Conservation (phyloP, 1,140 invertebrate species). For the Drosophila teissieri region DNA sequence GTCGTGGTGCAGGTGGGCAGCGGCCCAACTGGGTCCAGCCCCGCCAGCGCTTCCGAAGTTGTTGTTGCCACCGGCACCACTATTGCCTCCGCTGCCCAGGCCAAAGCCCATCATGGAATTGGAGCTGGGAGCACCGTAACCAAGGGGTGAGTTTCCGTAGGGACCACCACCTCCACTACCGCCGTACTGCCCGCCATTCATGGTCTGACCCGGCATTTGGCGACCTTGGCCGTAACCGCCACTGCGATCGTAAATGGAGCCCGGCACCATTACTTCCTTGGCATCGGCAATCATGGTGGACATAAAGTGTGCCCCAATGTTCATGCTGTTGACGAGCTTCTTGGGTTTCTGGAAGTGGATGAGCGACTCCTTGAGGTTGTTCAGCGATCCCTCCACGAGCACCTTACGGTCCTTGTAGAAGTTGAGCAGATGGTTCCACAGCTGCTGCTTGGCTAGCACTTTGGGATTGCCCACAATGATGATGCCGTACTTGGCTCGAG, state of each 20-base stretch:
- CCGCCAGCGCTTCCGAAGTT: conserved; percentile 13
- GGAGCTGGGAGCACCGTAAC: conserved; percentile 57
- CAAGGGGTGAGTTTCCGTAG: conserved; percentile 4
- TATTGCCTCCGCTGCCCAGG: conserved; percentile 41
- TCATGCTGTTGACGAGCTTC: conserved; percentile 96
- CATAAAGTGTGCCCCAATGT: conserved; percentile 99
- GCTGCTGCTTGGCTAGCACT: conserved; percentile 97
- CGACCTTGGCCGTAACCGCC: conserved; percentile 80
- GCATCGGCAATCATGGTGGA: conserved; percentile 97
- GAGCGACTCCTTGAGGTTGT: conserved; percentile 98
- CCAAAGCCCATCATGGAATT: conserved; percentile 58
- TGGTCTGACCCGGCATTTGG: conserved; percentile 71
- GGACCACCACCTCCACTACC: conserved; percentile 10
- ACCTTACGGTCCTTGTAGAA: conserved; percentile 99
- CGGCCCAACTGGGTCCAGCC: conserved; percentile 34
- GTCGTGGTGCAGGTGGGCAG: conserved; percentile 89
- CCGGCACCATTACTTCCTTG: conserved; percentile 94
- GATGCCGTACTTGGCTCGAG: conserved; percentile 98
- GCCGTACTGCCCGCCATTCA: conserved; percentile 36
- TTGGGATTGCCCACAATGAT: conserved; percentile 99
- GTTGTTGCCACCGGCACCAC: conserved; percentile 31
- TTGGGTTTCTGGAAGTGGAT: conserved; percentile 99
- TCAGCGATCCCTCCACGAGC: conserved; percentile 98
- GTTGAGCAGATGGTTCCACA: conserved; percentile 99
- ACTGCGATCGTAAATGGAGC: conserved; percentile 90